Percentiles rank a stretch among this genome's conserved stretches.
phyloP scores from a whole-genome alignment of 1,140 invertebrate species.

The Zophobas atratus region DNA sequence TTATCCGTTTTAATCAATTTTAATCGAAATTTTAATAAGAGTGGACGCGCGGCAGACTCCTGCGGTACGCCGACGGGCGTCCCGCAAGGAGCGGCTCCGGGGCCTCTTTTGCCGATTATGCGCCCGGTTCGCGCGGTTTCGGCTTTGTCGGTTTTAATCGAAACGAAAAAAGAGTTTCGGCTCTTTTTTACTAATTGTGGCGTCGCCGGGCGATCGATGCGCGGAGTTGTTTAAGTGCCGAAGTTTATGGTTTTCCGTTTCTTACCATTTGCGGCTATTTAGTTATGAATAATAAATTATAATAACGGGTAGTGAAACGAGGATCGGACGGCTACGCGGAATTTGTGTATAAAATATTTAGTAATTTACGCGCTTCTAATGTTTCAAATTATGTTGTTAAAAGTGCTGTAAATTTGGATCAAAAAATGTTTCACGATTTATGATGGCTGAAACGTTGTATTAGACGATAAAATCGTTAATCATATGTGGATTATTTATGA shows the following conservation, averaged over 20 bases:
- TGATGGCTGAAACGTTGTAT: slow-evolving; percentile 15
- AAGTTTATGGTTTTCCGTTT: neutral
- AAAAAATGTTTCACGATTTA: slow-evolving; percentile 34
- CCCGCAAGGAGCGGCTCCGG: no score
- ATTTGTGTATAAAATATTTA: slow-evolving; percentile 30
- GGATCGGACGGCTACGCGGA: neutral
- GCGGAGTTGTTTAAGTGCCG: no score
- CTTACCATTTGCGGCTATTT: slow-evolving; percentile 3
- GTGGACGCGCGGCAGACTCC: no score
- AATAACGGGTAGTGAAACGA: slow-evolving; percentile 5
- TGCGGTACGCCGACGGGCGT: no score
- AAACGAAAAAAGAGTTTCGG: no score
- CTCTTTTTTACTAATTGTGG: no score
- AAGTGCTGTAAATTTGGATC: slow-evolving; percentile 12
- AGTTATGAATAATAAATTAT: slow-evolving; percentile 16
- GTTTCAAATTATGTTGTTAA: slow-evolving; percentile 24
- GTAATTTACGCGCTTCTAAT: slow-evolving; percentile 2
- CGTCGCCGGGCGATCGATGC: no score
- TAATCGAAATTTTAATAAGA: no score
- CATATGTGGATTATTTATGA: slow-evolving; percentile 21
- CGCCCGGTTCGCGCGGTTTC: no score
- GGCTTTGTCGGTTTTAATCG: no score
- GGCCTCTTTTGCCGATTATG: no score
- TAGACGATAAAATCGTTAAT: slow-evolving; percentile 36
- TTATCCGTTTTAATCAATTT: no score